Base-by-base conservation (phyloP, 1,140 invertebrate species). In the Dryas iulia region DNA sequence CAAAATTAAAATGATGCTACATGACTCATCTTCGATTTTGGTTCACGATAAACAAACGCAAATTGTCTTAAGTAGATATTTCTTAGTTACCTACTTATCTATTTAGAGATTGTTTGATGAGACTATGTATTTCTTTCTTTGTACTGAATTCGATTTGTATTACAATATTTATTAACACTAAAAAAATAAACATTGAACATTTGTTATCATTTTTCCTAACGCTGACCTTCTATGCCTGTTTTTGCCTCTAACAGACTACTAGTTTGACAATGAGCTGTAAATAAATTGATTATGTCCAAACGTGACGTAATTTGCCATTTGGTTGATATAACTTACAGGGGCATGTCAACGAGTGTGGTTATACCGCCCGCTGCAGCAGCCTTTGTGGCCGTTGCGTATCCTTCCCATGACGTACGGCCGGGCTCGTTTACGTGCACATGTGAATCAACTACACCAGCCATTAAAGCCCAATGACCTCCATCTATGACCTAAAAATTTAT, bases 391-490 rank as follows among this genome's bases (percentile, higher is more conserved):
- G 94, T 94, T 14, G 82, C 84, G 87, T 94, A 96, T 24, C 95
- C 95, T 89, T 96, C 95, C 94, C 95, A 96, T 25, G 94, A 92
- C 0, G 93, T 94, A n/a, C 95, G 87, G 1, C 97, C 97, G 1
- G 97, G 97, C 82, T 98, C 97, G 76, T 97, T 95, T 7, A 98
- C 93, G 82, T 98, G 97, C 0, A 98, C 97, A 83, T 98, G 97
- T 0, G 96, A 94, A 87, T 98, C 97, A 31, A 98, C 95, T 1
- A 97, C 89, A 31, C 96, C 97, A n/a, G 97, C 95, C 93, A 98
- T 95, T 21, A 96, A 66, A 7, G 95, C 88, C 53, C 92, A 75
- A 47, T 93, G 85, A 0, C 94, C 95, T 39, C 93, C 94, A 83
- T 95, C 94, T 53, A 84, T 79, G 5, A 89, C 60, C 85, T 89